Conservation (phyloP, 2,113 vertebrate genomes). For the Elephantulus edwardii region DNA sequence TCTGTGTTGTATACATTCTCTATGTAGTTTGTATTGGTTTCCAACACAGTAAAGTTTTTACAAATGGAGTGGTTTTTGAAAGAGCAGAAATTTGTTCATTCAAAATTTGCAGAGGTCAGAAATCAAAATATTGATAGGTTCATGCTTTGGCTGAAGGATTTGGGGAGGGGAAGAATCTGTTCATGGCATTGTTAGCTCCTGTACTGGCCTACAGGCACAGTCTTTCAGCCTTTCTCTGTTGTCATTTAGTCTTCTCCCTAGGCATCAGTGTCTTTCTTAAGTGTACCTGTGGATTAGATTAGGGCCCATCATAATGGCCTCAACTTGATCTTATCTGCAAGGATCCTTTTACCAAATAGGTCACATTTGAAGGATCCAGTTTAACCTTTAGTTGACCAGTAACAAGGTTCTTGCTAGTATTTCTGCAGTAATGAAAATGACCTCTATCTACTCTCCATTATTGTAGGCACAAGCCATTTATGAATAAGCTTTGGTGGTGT, state of each 20-base stretch:
- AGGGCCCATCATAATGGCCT: neutral
- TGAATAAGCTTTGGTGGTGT: too few relatives aligned
- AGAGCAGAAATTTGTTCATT: neutral
- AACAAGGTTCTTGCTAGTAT: neutral
- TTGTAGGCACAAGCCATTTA: neutral
- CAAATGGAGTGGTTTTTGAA: neutral
- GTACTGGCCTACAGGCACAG: neutral
- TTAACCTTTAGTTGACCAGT: neutral
- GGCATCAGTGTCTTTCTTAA: neutral
- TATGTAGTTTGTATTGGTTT: neutral
- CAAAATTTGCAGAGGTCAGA: neutral
- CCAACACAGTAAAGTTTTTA: neutral
- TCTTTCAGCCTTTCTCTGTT: neutral
- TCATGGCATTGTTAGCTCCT: neutral
- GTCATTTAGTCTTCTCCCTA: neutral
- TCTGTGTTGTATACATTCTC: too few relatives aligned
- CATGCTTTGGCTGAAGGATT: neutral
- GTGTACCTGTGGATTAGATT: neutral
- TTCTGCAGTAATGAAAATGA: neutral
- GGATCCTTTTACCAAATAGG: neutral
- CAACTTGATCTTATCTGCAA: neutral
- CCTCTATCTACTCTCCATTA: neutral
- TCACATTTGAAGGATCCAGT: neutral
- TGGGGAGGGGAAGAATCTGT: neutral
- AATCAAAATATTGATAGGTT: neutral